Percentiles rank a stretch among this genome's conserved stretches.
Evolutionary conservation across 1,140 invertebrate species (phyloP).

Genomic region (Zophobas atratus): DNA sequence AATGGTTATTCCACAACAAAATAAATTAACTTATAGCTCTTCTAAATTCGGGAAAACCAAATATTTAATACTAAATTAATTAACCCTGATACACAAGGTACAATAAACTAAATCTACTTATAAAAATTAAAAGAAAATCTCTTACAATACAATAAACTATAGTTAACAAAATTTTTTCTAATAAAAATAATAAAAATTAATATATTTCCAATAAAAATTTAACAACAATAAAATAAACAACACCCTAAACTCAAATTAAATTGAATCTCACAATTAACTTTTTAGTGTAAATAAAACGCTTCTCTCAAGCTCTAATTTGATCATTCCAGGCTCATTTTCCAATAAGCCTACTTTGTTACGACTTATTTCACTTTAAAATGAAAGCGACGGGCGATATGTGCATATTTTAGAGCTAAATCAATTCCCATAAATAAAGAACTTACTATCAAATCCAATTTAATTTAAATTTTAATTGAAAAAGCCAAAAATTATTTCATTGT

Average conservation of each 20-base stretch:
- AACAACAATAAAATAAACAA: slow-evolving; percentile 65
- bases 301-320: slow-evolving; percentile 71
- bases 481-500: slow-evolving; percentile 65
- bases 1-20: slow-evolving; percentile 73
- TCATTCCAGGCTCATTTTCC: slow-evolving; percentile 76
- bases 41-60: slow-evolving; percentile 72
- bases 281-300: slow-evolving; percentile 75
- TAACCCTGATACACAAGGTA: slow-evolving; percentile 79
- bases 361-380: slow-evolving; percentile 76
- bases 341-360: slow-evolving; percentile 82
- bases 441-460: slow-evolving; percentile 53
- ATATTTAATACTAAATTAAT: slow-evolving; percentile 70
- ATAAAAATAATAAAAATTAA: slow-evolving; percentile 68
- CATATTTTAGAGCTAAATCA: slow-evolving; percentile 65
- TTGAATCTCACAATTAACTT: slow-evolving; percentile 69
- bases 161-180: slow-evolving; percentile 68
- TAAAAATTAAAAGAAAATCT: slow-evolving; percentile 44
- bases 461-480: slow-evolving; percentile 64
- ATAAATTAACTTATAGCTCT: slow-evolving; percentile 70
- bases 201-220: slow-evolving; percentile 64
- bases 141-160: slow-evolving; percentile 69
- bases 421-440: background rate
- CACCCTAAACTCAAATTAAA: slow-evolving; percentile 67
- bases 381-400: slow-evolving; percentile 81
- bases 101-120: slow-evolving; percentile 72